Conservation (phyloP, 2,113 vertebrate genomes). For the Etheostoma spectabile region DNA sequence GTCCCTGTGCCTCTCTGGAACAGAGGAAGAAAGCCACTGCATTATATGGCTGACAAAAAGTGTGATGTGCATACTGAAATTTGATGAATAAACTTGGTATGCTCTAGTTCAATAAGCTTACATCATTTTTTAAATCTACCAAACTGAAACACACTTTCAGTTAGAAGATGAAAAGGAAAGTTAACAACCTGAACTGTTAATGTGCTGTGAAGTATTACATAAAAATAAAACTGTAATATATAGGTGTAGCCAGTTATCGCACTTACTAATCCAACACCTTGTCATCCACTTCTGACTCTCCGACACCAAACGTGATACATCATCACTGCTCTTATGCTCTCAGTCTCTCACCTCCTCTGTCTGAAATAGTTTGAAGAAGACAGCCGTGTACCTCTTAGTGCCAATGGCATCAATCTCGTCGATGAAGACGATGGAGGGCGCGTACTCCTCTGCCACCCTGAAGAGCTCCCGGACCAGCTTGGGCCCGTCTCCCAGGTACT, state of each 20-base stretch:
- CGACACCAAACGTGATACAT: neutral
- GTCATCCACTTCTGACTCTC: neutral
- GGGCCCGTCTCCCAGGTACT: slow-evolving; percentile 95
- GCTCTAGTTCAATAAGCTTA: too few relatives aligned
- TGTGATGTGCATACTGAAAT: neutral
- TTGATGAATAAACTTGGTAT: neutral
- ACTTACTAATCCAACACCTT: slow-evolving; percentile 16
- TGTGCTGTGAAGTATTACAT: neutral
- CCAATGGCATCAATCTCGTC: slow-evolving; percentile 98
- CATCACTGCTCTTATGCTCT: neutral
- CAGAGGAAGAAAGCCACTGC: neutral
- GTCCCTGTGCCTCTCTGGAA: too few relatives aligned
- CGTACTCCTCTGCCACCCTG: slow-evolving; percentile 95
- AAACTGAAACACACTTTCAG: neutral
- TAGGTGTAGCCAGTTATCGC: neutral
- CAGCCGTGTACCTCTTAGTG: slow-evolving; percentile 90
- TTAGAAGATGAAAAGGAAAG: neutral
- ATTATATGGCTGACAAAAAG: neutral
- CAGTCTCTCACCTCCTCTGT: neutral
- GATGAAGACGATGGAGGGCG: slow-evolving; percentile 98
- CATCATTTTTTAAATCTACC: neutral
- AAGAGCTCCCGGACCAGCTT: slow-evolving; percentile 97
- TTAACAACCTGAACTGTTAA: neutral
- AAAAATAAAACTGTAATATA: slow-evolving; percentile 4
- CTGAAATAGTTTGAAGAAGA: neutral